Conservation (phyloP, 2,113 vertebrate species). For the Monopterus albus region DNA sequence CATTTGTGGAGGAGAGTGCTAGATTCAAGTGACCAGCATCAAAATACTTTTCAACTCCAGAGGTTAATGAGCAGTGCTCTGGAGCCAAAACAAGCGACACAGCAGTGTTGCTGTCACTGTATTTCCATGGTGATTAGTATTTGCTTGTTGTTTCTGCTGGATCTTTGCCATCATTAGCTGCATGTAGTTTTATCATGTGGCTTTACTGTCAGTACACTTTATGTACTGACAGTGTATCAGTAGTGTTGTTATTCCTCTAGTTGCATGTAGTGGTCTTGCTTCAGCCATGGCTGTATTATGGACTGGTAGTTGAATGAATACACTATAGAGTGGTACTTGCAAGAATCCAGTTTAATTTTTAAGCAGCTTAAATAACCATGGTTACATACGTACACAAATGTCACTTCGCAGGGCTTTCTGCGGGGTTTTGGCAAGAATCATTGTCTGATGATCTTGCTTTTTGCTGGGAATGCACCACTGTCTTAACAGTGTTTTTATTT, state of each 20-base stretch:
- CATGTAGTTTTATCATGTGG: conserved; percentile 1
- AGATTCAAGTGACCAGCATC: conserved; percentile 30
- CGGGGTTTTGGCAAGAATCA: not conserved
- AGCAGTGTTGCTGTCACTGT: conserved; percentile 19
- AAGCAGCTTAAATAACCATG: not conserved
- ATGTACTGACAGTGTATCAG: not conserved
- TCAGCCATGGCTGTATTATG: not conserved
- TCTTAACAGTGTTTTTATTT: not conserved
- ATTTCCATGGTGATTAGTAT: conserved; percentile 30
- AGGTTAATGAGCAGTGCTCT: conserved; percentile 33
- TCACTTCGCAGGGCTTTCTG: not conserved
- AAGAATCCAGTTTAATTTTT: not conserved
- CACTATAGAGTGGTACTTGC: not conserved
- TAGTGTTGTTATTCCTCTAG: not conserved
- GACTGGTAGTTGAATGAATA: not conserved
- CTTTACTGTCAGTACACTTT: conserved; percentile 3
- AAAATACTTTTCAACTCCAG: conserved; percentile 11
- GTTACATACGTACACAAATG: too few species aligned
- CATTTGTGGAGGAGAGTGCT: not conserved
- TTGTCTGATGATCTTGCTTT: not conserved
- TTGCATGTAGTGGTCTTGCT: not conserved
- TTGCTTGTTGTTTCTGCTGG: not conserved
- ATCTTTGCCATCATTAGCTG: conserved; percentile 28
- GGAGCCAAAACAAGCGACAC: conserved; percentile 24
- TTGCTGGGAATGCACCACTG: not conserved